phyloP scores from a whole-genome alignment of 2,113 vertebrate species.

The Dascyllus trimaculatus region DNA sequence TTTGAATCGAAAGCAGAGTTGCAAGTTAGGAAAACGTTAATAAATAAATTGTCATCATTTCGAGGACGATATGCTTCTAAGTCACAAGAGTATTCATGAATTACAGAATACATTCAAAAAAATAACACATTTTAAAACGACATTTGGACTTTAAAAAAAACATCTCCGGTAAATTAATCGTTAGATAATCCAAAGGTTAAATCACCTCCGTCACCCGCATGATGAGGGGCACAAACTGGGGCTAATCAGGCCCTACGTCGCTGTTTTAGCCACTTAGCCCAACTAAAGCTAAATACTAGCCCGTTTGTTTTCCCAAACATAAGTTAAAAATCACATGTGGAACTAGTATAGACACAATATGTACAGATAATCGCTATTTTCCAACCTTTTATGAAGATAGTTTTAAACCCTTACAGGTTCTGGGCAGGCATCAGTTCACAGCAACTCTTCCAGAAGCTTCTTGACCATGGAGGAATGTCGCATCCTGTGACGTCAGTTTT shows the following conservation, averaged over 20 bases:
- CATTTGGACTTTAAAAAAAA: background rate
- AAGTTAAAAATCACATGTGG: background rate
- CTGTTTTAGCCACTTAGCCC: constrained; percentile 32
- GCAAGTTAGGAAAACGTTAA: too few species aligned
- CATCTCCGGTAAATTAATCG: background rate
- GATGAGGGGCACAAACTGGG: constrained; percentile 2
- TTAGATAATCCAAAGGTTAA: background rate
- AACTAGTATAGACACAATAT: background rate
- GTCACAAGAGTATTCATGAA: too few species aligned
- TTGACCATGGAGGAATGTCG: background rate
- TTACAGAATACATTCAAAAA: too few species aligned
- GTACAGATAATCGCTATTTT: background rate
- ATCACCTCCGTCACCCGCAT: background rate
- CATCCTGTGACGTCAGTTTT: constrained; percentile 35
- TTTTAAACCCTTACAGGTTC: constrained; percentile 3
- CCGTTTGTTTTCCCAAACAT: background rate
- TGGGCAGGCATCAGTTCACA: background rate
- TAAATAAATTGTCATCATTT: too few species aligned
- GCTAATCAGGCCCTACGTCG: constrained; percentile 35
- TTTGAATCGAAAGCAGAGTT: too few species aligned
- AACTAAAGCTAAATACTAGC: constrained; percentile 21
- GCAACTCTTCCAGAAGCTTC: constrained; percentile 69
- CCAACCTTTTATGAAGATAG: constrained; percentile 43
- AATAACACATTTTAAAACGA: background rate
- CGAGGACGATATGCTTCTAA: too few species aligned